Evolutionary conservation across 2,888 invertebrate species (phyloP).

Genomic region (Orchesellides sinensis): DNA sequence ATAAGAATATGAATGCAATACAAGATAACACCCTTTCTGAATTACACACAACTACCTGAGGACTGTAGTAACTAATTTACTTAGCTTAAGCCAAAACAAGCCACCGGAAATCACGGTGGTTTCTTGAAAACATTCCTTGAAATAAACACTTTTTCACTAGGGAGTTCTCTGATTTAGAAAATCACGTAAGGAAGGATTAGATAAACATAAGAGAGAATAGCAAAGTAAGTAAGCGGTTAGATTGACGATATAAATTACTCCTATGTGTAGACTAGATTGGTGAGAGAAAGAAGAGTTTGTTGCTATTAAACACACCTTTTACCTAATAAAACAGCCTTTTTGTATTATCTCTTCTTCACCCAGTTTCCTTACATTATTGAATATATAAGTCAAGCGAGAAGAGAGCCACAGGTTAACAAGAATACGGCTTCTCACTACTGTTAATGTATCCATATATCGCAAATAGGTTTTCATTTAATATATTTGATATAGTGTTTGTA

Average conservation of each 20-base stretch:
- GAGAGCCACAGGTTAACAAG: constrained; percentile 60
- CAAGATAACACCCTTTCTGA: background rate
- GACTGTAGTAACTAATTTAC: background rate
- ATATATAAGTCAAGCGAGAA: too few relatives aligned
- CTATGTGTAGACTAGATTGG: constrained; percentile 58
- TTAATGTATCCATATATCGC: constrained; percentile 2
- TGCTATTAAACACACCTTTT: constrained; percentile 22
- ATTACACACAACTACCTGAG: background rate
- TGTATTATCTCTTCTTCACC: background rate
- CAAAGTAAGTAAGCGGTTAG: constrained; percentile 33
- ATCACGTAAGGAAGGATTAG: constrained; percentile 53
- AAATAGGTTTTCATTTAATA: too few relatives aligned
- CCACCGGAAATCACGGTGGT: constrained; percentile 62
- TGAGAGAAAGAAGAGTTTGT: constrained; percentile 27
- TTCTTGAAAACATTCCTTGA: constrained; percentile 14
- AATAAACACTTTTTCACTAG: constrained; percentile 36
- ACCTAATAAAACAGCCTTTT: constrained; percentile 26
- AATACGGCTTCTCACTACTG: background rate
- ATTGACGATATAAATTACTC: constrained; percentile 57
- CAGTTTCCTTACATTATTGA: constrained; percentile 1
- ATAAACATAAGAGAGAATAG: background rate
- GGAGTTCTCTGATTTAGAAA: constrained; percentile 21
- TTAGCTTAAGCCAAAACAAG: background rate
- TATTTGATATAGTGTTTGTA: constrained; percentile 17
- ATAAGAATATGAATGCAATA: background rate